Conservation (phyloP, 2,113 vertebrate genomes). For the Aptenodytes forsteri region DNA sequence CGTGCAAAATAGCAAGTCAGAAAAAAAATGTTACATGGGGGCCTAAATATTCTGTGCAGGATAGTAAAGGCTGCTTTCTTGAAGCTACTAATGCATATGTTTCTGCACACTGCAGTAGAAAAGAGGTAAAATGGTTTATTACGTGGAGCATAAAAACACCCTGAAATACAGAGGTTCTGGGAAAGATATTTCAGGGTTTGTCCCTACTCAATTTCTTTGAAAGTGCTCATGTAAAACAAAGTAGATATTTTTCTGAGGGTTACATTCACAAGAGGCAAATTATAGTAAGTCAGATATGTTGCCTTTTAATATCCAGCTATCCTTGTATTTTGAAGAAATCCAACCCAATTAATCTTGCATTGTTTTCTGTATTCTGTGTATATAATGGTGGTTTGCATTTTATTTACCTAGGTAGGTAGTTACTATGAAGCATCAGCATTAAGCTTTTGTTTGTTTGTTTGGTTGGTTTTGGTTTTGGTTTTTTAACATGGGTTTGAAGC, state of each 20-base stretch:
- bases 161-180: background rate
- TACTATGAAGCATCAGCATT: background rate
- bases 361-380: background rate
- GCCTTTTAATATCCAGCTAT: background rate
- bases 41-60: background rate
- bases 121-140: background rate
- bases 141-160: background rate
- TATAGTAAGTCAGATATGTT: background rate
- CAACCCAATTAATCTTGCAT: rapidly evolving
- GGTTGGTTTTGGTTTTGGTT: background rate
- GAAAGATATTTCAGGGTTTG: background rate
- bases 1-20: background rate
- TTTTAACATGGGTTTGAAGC: background rate
- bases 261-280: background rate
- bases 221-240: background rate
- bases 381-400: background rate
- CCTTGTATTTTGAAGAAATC: background rate
- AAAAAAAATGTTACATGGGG: background rate
- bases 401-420: background rate
- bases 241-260: background rate
- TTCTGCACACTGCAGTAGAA: background rate
- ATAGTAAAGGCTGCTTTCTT: background rate
- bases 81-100: background rate
- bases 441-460: background rate
- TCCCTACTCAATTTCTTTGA: background rate